Conservation (phyloP, 2,888 invertebrate genomes). For the Neoascia interrupta region DNA sequence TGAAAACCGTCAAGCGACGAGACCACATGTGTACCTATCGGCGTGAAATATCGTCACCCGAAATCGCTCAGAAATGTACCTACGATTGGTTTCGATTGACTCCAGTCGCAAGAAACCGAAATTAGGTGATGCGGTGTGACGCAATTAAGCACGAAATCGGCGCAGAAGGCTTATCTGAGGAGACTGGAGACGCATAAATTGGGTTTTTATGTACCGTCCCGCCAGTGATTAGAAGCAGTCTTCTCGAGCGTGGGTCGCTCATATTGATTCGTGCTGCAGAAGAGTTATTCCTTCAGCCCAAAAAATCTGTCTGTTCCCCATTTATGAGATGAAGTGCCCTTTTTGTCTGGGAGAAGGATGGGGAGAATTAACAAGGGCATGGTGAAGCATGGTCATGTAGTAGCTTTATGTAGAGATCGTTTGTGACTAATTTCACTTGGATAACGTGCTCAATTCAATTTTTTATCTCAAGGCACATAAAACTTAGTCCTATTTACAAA, state of each 20-base stretch:
- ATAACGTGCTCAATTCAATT: too few species aligned
- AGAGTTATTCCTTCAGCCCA: conserved; percentile 11
- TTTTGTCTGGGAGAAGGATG: background rate
- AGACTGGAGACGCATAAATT: conserved; percentile 50
- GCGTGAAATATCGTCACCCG: conserved; percentile 54
- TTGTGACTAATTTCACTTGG: conserved; percentile 51
- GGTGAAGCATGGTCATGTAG: conserved; percentile 5
- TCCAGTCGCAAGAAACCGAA: conserved; percentile 23
- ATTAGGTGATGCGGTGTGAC: conserved; percentile 52
- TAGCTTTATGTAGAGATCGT: conserved; percentile 6
- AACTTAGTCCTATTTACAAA: background rate
- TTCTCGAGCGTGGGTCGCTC: conserved; percentile 29
- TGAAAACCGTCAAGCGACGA: conserved; percentile 28
- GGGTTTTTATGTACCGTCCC: conserved; percentile 37
- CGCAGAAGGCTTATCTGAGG: conserved; percentile 38
- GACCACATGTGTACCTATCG: conserved; percentile 13
- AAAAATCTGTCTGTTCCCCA: conserved; percentile 27
- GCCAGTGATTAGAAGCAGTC: conserved; percentile 26
- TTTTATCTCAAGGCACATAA: conserved; percentile 10
- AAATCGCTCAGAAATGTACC: conserved; percentile 31
- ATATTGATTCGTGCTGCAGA: conserved; percentile 4
- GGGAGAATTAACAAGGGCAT: conserved; percentile 22
- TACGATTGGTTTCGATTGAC: conserved; percentile 1
- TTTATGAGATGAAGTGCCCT: background rate
- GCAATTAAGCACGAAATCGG: conserved; percentile 51